Evolutionary conservation across 1,140 invertebrate species (phyloP).

Genomic region (Ceratosolen fusciceps): DNA sequence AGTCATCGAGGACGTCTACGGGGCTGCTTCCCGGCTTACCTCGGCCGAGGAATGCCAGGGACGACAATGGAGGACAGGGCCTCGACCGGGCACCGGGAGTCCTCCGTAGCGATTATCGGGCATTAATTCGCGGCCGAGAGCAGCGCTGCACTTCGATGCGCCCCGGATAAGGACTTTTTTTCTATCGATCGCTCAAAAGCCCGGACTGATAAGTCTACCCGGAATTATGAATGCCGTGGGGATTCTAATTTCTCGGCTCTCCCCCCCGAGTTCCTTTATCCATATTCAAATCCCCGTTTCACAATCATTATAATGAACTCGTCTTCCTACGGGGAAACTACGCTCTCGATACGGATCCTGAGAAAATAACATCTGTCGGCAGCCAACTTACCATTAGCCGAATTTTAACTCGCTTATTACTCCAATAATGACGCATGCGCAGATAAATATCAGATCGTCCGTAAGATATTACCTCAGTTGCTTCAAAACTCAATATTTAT

Average conservation of each 20-base stretch:
- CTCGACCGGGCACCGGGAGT: no score
- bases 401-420: conserved; percentile 9
- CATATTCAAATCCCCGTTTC: neutral
- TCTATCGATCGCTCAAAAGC: neutral
- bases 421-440: neutral
- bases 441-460: neutral
- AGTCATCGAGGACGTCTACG: neutral
- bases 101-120: neutral
- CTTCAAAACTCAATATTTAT: neutral
- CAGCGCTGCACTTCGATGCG: neutral
- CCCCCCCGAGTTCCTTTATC: neutral
- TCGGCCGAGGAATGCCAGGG: neutral
- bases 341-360: neutral
- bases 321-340: neutral
- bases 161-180: neutral
- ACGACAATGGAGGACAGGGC: neutral
- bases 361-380: conserved; percentile 2
- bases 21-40: neutral
- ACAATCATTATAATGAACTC: neutral
- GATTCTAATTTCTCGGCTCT: neutral
- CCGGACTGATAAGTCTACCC: neutral
- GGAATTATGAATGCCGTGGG: neutral
- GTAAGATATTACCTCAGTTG: neutral
- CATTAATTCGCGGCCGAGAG: neutral
- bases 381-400: neutral